These are phyloP conservation scores for Falco rusticolus DNA, from an alignment of 2,797 vertebrate genomes.

Conservation along the genomic window DNA sequence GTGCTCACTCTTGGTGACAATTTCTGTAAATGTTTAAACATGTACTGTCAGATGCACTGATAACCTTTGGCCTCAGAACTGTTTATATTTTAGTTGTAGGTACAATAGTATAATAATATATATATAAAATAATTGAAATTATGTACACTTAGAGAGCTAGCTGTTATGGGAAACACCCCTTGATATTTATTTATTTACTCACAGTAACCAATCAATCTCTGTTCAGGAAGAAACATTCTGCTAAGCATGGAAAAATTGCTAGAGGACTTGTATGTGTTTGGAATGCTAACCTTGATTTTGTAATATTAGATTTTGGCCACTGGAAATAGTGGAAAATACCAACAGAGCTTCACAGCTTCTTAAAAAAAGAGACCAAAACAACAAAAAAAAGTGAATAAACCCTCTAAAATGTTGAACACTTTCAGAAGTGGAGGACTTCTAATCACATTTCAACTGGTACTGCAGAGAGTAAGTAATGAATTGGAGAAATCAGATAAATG, in stretches of 20 bases:
- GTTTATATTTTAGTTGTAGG: neutral
- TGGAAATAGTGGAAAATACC: neutral
- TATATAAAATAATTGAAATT: neutral
- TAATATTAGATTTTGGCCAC: neutral
- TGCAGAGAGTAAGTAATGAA: neutral
- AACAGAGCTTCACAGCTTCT: neutral
- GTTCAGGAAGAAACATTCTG: neutral
- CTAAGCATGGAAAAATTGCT: neutral
- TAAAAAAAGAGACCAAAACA: neutral
- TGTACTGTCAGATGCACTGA: neutral
- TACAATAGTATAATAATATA: conserved; percentile 4
- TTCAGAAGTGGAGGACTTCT: neutral
- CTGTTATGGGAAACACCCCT: neutral
- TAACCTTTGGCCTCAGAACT: conserved; percentile 3
- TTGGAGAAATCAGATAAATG: neutral
- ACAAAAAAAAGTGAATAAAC: neutral
- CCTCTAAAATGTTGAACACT: neutral
- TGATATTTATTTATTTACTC: conserved; percentile 5
- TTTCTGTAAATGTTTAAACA: conserved; percentile 22
- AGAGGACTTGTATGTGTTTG: neutral
- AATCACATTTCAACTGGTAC: neutral
- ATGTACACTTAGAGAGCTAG: neutral
- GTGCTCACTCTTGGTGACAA: conserved; percentile 4
- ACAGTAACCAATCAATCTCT: neutral
- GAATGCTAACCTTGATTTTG: neutral